Evolutionary conservation across 1,140 invertebrate species (phyloP).

Genomic region (Cylas formicarius): DNA sequence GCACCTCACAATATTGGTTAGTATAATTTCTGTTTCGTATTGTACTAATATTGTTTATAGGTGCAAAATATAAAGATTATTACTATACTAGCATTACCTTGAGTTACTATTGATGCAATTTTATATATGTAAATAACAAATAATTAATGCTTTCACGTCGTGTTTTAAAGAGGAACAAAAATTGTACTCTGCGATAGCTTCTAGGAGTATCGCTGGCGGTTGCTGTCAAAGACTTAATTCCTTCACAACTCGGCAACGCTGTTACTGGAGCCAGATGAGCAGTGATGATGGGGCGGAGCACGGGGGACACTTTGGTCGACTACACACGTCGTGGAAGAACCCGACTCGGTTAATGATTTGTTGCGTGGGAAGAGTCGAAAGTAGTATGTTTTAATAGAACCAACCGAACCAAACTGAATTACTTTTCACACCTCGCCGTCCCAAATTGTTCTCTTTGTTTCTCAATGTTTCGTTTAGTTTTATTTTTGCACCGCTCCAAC

Average conservation of each 20-base stretch:
- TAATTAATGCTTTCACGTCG: no score
- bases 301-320: slow-evolving; percentile 19
- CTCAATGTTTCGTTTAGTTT: not conserved
- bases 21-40: no score
- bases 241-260: not conserved
- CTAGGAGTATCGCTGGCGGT: not conserved
- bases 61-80: no score
- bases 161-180: no score
- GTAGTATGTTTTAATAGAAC: slow-evolving; percentile 25
- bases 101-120: no score
- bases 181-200: not conserved
- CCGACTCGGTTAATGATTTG: slow-evolving; percentile 24
- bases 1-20: no score
- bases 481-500: not conserved
- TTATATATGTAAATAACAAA: no score
- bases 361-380: slow-evolving; percentile 26
- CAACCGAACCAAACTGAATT: slow-evolving; percentile 9
- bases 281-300: slow-evolving; percentile 8
- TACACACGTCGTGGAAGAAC: slow-evolving; percentile 20
- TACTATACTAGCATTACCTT: no score
- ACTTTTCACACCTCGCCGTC: slow-evolving; percentile 1
- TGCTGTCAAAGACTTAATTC: not conserved
- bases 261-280: not conserved
- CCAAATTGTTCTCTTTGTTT: slow-evolving; percentile 2
- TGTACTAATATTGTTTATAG: no score